Evolutionary conservation across 1,140 invertebrate species (phyloP).

Genomic region (Carposina sasakii): DNA sequence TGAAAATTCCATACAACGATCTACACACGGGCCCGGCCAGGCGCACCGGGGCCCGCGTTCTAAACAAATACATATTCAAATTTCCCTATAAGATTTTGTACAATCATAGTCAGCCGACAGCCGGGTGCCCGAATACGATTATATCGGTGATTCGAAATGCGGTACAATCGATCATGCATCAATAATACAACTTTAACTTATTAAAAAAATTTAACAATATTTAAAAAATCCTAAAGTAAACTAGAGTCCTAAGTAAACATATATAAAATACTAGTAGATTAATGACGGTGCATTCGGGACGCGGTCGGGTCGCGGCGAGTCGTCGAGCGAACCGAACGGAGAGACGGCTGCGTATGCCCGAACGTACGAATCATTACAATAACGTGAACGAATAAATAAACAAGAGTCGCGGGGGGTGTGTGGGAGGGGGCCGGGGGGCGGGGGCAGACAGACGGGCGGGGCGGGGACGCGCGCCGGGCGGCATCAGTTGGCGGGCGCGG

Average conservation of each 20-base stretch:
- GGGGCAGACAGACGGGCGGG: not conserved
- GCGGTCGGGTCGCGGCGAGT: too few relatives aligned
- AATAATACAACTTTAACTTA: constrained; percentile 69
- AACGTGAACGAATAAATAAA: too few relatives aligned
- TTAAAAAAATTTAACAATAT: constrained; percentile 71
- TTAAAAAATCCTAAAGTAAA: constrained; percentile 67
- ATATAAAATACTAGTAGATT: constrained; percentile 56
- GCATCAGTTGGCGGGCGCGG: constrained; percentile 41
- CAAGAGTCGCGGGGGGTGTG: constrained; percentile 14
- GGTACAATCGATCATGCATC: constrained; percentile 59
- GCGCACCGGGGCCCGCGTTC: constrained; percentile 24
- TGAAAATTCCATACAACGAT: constrained; percentile 54
- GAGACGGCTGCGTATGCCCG: too few relatives aligned
- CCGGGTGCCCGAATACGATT: constrained; percentile 61
- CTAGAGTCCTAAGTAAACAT: constrained; percentile 55
- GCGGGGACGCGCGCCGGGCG: constrained; percentile 5
- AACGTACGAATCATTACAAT: constrained; percentile 11
- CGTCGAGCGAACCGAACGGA: too few relatives aligned
- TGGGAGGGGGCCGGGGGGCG: constrained; percentile 12
- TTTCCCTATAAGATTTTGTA: constrained; percentile 65
- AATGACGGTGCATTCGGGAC: constrained; percentile 37
- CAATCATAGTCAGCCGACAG: constrained; percentile 63
- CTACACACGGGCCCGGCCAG: constrained; percentile 31
- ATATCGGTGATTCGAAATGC: constrained; percentile 60
- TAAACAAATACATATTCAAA: constrained; percentile 55